phyloP scores from a whole-genome alignment of 2,888 invertebrate genomes.

The Merodon equestris region DNA sequence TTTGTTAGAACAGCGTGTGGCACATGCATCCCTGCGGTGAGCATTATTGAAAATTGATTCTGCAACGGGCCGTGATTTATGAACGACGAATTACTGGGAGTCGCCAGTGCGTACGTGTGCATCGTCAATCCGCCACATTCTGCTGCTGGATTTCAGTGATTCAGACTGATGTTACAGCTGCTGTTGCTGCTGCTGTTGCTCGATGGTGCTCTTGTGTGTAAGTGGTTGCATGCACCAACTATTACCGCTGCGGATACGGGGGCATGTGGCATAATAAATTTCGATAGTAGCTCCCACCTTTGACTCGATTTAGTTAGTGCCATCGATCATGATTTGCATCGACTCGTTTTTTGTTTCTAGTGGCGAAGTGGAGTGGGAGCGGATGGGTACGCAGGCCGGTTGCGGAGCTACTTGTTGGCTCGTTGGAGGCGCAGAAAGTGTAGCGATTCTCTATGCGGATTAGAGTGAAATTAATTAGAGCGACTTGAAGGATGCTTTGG shows the following conservation, averaged over 20 bases:
- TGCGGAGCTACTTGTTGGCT: slow-evolving; percentile 26
- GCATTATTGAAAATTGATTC: slow-evolving; percentile 72
- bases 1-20: slow-evolving; percentile 72
- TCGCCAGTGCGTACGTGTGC: slow-evolving; percentile 37
- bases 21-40: slow-evolving; percentile 70
- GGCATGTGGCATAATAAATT: slow-evolving; percentile 50
- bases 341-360: background rate
- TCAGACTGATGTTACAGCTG: slow-evolving; percentile 54
- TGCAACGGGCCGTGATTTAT: slow-evolving; percentile 69
- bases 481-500: slow-evolving; percentile 1
- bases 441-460: slow-evolving; percentile 40
- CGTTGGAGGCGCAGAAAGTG: slow-evolving; percentile 16
- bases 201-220: too few species aligned
- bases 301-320: slow-evolving; percentile 57
- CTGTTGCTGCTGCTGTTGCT: slow-evolving; percentile 33
- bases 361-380: slow-evolving; percentile 18
- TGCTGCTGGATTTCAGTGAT: slow-evolving; percentile 29
- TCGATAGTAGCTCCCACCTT: slow-evolving; percentile 67
- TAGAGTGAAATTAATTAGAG: slow-evolving; percentile 53
- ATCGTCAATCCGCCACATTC: slow-evolving; percentile 5
- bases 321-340: slow-evolving; percentile 56
- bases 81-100: slow-evolving; percentile 64
- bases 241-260: background rate
- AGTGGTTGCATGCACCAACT: slow-evolving; percentile 2
- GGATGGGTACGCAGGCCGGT: slow-evolving; percentile 3